Evolutionary conservation across 2,888 invertebrate genomes (phyloP), one percentile per base, ranked within the genome.

Genomic region (Ramazzottius varieornatus): DNA sequence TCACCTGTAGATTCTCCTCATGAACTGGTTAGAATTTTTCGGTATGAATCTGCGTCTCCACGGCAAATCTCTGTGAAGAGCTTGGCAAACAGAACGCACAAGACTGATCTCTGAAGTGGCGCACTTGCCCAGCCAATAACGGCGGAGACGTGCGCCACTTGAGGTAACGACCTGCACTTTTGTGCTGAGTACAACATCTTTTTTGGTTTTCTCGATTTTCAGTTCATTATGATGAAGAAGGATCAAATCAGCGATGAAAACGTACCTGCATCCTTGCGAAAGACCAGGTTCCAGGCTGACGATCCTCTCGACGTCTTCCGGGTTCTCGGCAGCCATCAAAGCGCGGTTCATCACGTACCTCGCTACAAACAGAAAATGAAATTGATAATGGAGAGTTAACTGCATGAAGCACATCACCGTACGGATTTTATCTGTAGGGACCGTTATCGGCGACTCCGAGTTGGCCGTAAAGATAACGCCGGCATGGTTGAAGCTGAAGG

Each of bases 381-480:
- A 40, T 13, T 13, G 20, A 20, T 8, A 13, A 20, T 40, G 40
- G 20, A 40, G 40, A 13, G 40, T 40, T 8, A 40, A 20, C 20
- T 40, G 40, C 8, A 20, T 20, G 8, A 20, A 13, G 8, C 8
- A 8, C 8, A 20, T 8, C 8, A 4, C 8, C 54, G 8, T 29
- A 54, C 54, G 54, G 54, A 54, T 54, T 54, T 54, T 54, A 29
- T 54, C 29, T n/a, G 29, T 29, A 29, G 54, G 54, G 4, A 54
- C 29, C 20, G 20, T 29, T 16, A 54, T 13, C 16, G 64, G 64
- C n/a, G 33, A 64, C 32, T 33, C 33, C 2, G 64, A 32, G 33
- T 64, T 64, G 29, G 32, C 64, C 4, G 33, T 33, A 64, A 64
- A 64, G n/a, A 64, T 24, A n/a, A 64, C n/a, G 13, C 64, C 64